A percentile compares a stretch with the other conserved stretches of the same genome.
phyloP scores from a whole-genome alignment of 2,113 vertebrate species.

The Cyprinodon brontotheroides region DNA sequence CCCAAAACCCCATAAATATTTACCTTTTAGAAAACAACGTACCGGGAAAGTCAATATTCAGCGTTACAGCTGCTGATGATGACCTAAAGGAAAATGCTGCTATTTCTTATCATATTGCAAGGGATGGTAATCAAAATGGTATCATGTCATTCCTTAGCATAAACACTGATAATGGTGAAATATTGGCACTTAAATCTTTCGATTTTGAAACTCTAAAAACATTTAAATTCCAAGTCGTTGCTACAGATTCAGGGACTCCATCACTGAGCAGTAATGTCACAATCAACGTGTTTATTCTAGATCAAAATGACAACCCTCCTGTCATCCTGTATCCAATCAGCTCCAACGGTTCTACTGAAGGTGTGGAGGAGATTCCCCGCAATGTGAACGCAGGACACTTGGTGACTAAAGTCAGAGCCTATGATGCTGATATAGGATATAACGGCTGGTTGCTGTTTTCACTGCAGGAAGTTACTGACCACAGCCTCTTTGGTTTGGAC shows the following conservation, averaged over 20 bases:
- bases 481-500: constrained; percentile 13
- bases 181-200: neutral
- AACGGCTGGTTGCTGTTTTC: too few relatives aligned
- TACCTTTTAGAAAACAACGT: constrained; percentile 34
- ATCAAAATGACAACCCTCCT: too few relatives aligned
- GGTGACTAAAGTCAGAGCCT: too few relatives aligned
- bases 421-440: too few relatives aligned
- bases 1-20: constrained; percentile 37
- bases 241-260: constrained; percentile 54
- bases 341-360: too few relatives aligned
- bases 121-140: neutral
- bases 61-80: neutral
- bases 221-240: constrained; percentile 42
- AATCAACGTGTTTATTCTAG: too few relatives aligned
- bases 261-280: constrained; percentile 1
- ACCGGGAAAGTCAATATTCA: constrained; percentile 5
- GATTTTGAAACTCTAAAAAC: constrained; percentile 10
- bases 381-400: neutral
- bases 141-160: neutral
- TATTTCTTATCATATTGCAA: constrained; percentile 11
- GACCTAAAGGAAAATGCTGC: constrained; percentile 23
- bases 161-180: constrained; percentile 15
- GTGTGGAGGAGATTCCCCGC: too few relatives aligned
- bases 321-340: too few relatives aligned
- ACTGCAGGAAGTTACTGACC: neutral